Evolutionary conservation across 2,113 vertebrate species (phyloP), one percentile per base, ranked within the genome.

Genomic region (Corydoras maculifer): DNA sequence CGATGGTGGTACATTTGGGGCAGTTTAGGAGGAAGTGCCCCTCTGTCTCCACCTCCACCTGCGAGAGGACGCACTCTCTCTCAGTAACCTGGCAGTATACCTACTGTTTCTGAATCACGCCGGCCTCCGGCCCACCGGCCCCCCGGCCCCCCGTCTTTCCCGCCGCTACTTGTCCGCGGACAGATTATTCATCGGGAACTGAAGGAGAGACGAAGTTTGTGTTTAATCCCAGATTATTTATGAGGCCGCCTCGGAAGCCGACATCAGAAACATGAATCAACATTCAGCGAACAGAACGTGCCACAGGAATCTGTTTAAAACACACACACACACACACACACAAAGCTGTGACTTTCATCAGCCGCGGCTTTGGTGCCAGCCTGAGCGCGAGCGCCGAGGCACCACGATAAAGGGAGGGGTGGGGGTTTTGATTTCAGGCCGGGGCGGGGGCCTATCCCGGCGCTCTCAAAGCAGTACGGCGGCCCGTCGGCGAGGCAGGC

Each of bases 401-500:
- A 59, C 18, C n/a, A n/a, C 3, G 14, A 58, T 25, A 7, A n/a
- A 12, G 43, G 50, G 9, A 32, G 29, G 4, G 18, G 53, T 48
- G 31, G 12, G 35, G 18, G 54, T 15, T 70, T 50, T 74, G 58
- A 74, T 76, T 76, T 71, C 69, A 67, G 53, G 62, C 51, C 59
- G 32, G 64, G 75, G 57, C 25, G 31, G 25, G 60, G 61, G 25
- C 48, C 57, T 62, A 63, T 58, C 62, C 67, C 59, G 59, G 49
- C 3, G 72, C 65, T 66, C 76, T 63, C 73, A 68, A 65, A 74
- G 69, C 72, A 79, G 81, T 62, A 78, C 69, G 60, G 18, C 55
- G 75, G 59, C 49, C 48, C 72, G 75, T 78, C 77, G 75, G 43
- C 73, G 74, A 80, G 7, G 74, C 69, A 51, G 49, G 59, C 72